Evolutionary conservation across 92 coral and sea anemone genomes (phyloP), one percentile per base, ranked within the genome.

Genomic region (Phymanthus crucifer): DNA sequence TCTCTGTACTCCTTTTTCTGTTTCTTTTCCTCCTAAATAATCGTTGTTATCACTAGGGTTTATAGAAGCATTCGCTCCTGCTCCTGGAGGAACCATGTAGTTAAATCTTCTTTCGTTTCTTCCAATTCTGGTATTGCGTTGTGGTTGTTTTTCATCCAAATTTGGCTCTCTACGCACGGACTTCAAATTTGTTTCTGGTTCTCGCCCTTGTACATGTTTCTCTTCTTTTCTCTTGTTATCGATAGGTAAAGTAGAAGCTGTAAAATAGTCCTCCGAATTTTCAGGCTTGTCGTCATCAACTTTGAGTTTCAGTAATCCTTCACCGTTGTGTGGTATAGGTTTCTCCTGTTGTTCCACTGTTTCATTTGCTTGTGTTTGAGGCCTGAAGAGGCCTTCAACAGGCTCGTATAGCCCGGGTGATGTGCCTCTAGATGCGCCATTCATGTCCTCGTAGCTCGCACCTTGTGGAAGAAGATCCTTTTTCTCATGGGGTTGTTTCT

Each of bases 61-160:
- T n/a, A n/a, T n/a, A n/a, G n/a, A n/a, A n/a, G n/a, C n/a, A n/a
- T n/a, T n/a, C n/a, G n/a, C n/a, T 54, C 21, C 64, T 27, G 73
- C 66, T 37, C 90, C 90, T 2, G 90, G 90, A 9, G 90, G 90
- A 6, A 57, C 35, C 90, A 87, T 87, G 80, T 87, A 87, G 71
- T 83, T 78, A 40, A 87, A 87, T 57, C 86, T 75, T 64, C 69
- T 67, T 43, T 79, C 54, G 45, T 72, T 66, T 17, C 40, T 83
- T 38, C 73, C 73, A 24, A 36, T 48, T 77, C 58, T 64, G n/a
- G 71, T 38, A 57, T 14, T 61, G 2, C 29, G 33, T n/a, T 18
- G 16, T 27, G 8, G 68, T n/a, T 61, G 68, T 4, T 54, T 54
- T 34, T 61, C 68, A 27, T 27, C 29, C 18, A 29, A 13, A 61